Conservation (phyloP, 2,113 vertebrate species). For the Nothobranchius furzeri region DNA sequence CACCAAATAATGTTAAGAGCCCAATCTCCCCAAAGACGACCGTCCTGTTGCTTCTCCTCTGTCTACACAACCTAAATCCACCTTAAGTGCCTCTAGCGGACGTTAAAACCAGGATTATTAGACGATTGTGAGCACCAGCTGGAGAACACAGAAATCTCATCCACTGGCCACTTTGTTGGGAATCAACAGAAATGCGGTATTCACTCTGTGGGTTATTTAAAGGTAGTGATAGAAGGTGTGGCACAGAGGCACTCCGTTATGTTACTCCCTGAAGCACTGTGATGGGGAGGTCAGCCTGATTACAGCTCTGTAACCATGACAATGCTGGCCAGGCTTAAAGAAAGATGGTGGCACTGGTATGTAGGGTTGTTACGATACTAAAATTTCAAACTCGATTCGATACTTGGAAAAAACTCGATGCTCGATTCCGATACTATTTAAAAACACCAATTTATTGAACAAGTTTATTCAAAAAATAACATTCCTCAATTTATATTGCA, state of each 20-base stretch:
- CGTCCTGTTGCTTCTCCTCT: constrained; percentile 33
- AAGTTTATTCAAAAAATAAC: no score
- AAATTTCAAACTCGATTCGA: no score
- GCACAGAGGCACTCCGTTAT: constrained; percentile 33
- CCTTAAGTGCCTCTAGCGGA: constrained; percentile 15
- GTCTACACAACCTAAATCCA: constrained; percentile 23
- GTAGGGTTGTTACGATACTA: no score
- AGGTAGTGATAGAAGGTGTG: constrained; percentile 39
- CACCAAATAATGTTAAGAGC: constrained; percentile 38
- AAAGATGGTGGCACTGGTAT: background rate
- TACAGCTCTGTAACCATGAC: constrained; percentile 4
- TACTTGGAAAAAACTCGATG: no score
- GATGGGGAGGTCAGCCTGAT: constrained; percentile 53
- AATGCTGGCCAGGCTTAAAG: background rate
- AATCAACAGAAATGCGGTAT: constrained; percentile 34
- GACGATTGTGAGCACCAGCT: constrained; percentile 32
- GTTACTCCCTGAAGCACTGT: constrained; percentile 58
- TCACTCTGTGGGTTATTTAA: constrained; percentile 29
- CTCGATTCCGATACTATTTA: no score
- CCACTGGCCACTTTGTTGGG: constrained; percentile 38
- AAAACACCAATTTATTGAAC: no score
- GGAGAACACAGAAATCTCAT: constrained; percentile 48
- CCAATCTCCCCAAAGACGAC: constrained; percentile 35
- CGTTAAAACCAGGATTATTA: constrained; percentile 41
- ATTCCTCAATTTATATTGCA: no score